Base-by-base conservation (phyloP, 1,140 invertebrate genomes). In the Centruroides vittatus region DNA sequence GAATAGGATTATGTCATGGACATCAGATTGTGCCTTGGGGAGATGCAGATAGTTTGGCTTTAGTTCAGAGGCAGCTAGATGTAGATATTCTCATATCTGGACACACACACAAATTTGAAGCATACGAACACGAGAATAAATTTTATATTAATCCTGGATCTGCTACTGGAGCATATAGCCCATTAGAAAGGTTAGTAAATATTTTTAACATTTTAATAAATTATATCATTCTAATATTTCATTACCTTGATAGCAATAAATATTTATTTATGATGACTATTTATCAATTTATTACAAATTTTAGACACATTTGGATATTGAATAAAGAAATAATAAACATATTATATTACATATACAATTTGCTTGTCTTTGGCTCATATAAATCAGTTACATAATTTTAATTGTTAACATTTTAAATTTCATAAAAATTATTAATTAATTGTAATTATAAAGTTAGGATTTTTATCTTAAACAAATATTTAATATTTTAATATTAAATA, bases 91-190 rank as follows among this genome's bases (percentile, higher is more conserved):
- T 99, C 8, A 98, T 99, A 70, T 93, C 93, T 13, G 97, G 97
- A 0, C 95, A 99, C 73, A 99, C 96, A 7, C 96, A 99, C 76
- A 90, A 93, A 69, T 99, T 98, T 79, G 92, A 97, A 74, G 93
- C 94, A 0, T 98, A 94, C 73, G 95, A 99, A 75, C 92, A 97
- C 78, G 94, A 97, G 74, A 95, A 93, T 69, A 95, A 95, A 73
- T 98, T 99, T 77, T 99, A 94, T 74, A 97, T 99, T 51, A 99
- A 99, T 78, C 97, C 97, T 55, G 97, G 97, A 23, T 97, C 93
- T 51, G 95, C 94, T 6, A 99, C 97, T 61, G 97, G 97, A 52
- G 93, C 97, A 13, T 99, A 93, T 70, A 93, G 86, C 80, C 85
- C 93, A 35, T 74, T 96, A 55, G 90, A 94, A 69, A 87, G 84